Percentiles rank a stretch among this genome's conserved stretches.
phyloP scores from a whole-genome alignment of 2,113 vertebrate genomes.

The Gadus chalcogrammus region DNA sequence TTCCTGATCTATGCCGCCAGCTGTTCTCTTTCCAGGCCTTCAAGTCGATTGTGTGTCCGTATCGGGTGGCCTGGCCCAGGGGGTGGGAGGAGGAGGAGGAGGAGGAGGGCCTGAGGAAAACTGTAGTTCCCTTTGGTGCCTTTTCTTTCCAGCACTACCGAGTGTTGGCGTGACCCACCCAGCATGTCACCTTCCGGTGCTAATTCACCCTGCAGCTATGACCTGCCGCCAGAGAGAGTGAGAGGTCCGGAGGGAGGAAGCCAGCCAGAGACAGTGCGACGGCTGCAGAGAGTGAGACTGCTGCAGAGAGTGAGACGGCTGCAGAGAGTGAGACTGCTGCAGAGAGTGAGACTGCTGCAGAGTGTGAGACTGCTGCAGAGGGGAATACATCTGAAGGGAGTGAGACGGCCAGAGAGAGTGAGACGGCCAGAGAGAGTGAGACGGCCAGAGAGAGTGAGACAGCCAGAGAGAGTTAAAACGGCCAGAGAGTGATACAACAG shows the following conservation, averaged over 20 bases:
- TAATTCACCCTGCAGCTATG: conserved; percentile 31
- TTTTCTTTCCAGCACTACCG: conserved; percentile 24
- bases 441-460: neutral
- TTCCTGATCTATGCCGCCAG: conserved; percentile 60
- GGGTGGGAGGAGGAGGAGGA: conserved; percentile 26
- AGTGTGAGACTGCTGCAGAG: neutral
- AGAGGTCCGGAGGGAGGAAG: too few species aligned
- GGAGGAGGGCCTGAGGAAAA: conserved; percentile 32
- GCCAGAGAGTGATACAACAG: too few species aligned
- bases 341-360: neutral
- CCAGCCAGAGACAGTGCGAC: neutral
- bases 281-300: too few species aligned
- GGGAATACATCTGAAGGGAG: too few species aligned
- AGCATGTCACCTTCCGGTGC: conserved; percentile 23
- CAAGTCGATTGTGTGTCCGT: conserved; percentile 52
- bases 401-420: too few species aligned
- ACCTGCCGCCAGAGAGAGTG: conserved; percentile 13
- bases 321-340: neutral
- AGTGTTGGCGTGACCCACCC: conserved; percentile 29
- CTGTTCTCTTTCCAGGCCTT: conserved; percentile 67
- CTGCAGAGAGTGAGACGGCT: neutral
- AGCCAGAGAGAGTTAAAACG: too few species aligned
- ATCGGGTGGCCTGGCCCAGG: conserved; percentile 51
- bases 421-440: too few species aligned
- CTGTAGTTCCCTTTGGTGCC: conserved; percentile 47